Evolutionary conservation across 2,888 invertebrate genomes (phyloP).

Genomic region (Tipula vernalis): DNA sequence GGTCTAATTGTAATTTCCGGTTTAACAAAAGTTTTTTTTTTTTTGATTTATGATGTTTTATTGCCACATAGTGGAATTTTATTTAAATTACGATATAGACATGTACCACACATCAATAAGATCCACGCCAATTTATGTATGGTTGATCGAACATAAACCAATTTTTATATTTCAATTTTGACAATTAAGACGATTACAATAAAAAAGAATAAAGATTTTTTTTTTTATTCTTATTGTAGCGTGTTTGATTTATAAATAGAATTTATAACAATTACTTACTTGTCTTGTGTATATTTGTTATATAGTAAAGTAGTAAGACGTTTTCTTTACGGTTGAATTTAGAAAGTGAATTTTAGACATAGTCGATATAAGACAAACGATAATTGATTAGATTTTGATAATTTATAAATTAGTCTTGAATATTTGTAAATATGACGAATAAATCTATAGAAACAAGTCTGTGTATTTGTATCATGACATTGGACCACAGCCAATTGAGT

Average conservation of each 20-base stretch:
- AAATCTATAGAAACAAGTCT: background rate
- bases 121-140: background rate
- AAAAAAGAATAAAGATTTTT: background rate
- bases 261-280: background rate
- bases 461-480: background rate
- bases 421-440: background rate
- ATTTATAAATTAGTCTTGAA: background rate
- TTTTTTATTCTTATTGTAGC: background rate
- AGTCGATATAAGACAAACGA: background rate
- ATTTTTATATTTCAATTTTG: background rate
- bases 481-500: background rate
- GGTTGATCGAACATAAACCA: background rate
- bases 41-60: background rate
- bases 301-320: background rate
- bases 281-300: background rate
- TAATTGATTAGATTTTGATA: background rate
- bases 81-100: background rate
- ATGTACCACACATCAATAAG: background rate
- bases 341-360: background rate
- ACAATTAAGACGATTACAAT: background rate
- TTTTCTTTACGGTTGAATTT: background rate
- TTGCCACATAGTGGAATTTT: background rate
- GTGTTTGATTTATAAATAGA: background rate
- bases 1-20: background rate
- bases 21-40: background rate